These are phyloP conservation scores for Rhineura floridana DNA, from an alignment of 2,113 vertebrate species.

Conservation along the genomic window DNA sequence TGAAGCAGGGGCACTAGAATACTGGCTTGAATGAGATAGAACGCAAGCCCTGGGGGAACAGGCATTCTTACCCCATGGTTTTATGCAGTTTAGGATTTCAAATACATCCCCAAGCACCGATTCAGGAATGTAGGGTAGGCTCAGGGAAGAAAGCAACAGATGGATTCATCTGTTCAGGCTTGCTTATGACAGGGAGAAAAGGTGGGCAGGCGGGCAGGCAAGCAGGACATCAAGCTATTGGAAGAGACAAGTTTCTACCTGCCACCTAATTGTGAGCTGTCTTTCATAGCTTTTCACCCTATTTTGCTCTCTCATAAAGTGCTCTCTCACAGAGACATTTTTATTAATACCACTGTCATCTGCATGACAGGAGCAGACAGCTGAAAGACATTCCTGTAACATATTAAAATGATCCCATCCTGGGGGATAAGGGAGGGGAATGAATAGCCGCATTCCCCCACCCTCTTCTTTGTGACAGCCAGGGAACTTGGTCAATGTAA, in stretches of 20 bases:
- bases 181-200: constrained; percentile 3
- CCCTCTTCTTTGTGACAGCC: neutral
- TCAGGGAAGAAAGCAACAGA: constrained; percentile 48
- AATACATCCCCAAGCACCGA: constrained; percentile 43
- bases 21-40: constrained; percentile 28
- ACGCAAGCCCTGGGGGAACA: constrained; percentile 36
- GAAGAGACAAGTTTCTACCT: constrained; percentile 13
- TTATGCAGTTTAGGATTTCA: constrained; percentile 64
- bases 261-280: neutral
- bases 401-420: constrained; percentile 10
- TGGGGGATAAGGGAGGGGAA: neutral
- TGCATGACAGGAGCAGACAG: neutral
- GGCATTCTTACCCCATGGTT: constrained; percentile 47
- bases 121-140: constrained; percentile 56
- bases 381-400: neutral
- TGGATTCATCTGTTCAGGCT: constrained; percentile 19
- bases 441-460: neutral
- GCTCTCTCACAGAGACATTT: neutral
- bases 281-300: constrained; percentile 6
- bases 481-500: neutral
- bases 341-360: neutral
- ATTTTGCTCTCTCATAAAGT: constrained; percentile 20
- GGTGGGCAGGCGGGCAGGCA: neutral
- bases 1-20: constrained; percentile 53
- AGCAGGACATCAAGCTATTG: neutral